phyloP scores from a whole-genome alignment of 64 coral and sea anemone species.

The Stichodactyla helianthus region DNA sequence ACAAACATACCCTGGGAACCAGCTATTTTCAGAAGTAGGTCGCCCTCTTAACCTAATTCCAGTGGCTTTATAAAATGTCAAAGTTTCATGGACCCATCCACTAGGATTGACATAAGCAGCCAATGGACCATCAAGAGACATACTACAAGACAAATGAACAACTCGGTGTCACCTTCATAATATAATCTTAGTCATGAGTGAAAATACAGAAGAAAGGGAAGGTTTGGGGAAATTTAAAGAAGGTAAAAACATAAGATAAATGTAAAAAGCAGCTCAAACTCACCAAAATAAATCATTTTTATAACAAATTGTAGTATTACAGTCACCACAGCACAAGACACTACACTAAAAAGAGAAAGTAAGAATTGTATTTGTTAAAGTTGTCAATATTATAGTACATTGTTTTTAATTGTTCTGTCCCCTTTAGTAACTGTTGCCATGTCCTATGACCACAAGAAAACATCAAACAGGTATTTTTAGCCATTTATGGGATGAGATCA shows the following conservation, averaged over 20 bases:
- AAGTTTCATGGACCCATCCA: slow-evolving; percentile 85
- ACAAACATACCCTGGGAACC: slow-evolving; percentile 94
- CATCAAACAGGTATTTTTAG: no score
- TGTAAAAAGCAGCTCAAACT: not conserved
- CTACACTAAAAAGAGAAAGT: slow-evolving; percentile 58
- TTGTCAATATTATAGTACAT: not conserved
- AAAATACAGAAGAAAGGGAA: not conserved
- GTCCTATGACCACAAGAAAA: no score
- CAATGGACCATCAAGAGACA: slow-evolving; percentile 87
- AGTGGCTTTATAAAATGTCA: slow-evolving; percentile 88
- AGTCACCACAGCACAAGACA: slow-evolving; percentile 83
- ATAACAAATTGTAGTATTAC: slow-evolving; percentile 72
- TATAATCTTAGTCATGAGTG: not conserved
- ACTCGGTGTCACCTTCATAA: not conserved
- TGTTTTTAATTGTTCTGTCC: no score
- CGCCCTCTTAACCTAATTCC: slow-evolving; percentile 74
- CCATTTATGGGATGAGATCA: no score
- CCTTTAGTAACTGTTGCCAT: no score
- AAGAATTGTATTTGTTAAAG: not conserved
- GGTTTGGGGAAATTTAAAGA: not conserved
- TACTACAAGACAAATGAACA: slow-evolving; percentile 27
- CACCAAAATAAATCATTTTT: slow-evolving; percentile 96
- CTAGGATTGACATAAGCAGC: slow-evolving; percentile 94
- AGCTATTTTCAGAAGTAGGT: slow-evolving; percentile 84
- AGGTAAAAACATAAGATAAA: no score